Evolutionary conservation across 2,888 invertebrate genomes (phyloP).

Genomic region (Plagiodera versicolora): DNA sequence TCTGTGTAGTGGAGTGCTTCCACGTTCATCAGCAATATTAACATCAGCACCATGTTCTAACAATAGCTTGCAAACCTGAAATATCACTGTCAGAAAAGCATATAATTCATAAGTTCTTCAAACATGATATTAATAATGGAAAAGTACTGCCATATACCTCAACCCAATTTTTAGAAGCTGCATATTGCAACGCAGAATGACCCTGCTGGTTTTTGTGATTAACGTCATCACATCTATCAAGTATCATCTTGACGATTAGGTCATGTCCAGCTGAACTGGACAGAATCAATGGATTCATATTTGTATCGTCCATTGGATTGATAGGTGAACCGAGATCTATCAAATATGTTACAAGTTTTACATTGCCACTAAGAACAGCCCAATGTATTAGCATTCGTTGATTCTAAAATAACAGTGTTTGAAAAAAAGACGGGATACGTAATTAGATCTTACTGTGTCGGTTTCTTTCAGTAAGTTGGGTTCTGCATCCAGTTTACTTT

Average conservation of each 20-base stretch:
- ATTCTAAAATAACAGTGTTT: conserved; percentile 58
- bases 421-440: conserved; percentile 12
- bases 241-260: conserved; percentile 67
- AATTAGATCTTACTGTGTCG: conserved; percentile 62
- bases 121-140: no score
- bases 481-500: conserved; percentile 63
- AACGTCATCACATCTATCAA: conserved; percentile 71
- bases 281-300: conserved; percentile 77
- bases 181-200: conserved; percentile 82
- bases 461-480: conserved; percentile 54
- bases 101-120: no score
- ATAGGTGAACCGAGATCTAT: conserved; percentile 67
- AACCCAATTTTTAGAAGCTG: conserved; percentile 80
- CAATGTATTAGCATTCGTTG: conserved; percentile 75
- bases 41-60: conserved; percentile 69
- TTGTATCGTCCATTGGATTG: conserved; percentile 73
- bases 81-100: no score
- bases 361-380: conserved; percentile 78
- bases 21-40: conserved; percentile 68
- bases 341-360: conserved; percentile 70
- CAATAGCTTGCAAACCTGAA: conserved; percentile 68
- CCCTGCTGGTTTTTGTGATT: conserved; percentile 73
- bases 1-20: conserved; percentile 77
- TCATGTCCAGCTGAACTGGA: conserved; percentile 77
- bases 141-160: conserved; percentile 62